These are phyloP conservation scores for Diprion similis DNA, from an alignment of 1,140 invertebrate species.

Conservation along the genomic window DNA sequence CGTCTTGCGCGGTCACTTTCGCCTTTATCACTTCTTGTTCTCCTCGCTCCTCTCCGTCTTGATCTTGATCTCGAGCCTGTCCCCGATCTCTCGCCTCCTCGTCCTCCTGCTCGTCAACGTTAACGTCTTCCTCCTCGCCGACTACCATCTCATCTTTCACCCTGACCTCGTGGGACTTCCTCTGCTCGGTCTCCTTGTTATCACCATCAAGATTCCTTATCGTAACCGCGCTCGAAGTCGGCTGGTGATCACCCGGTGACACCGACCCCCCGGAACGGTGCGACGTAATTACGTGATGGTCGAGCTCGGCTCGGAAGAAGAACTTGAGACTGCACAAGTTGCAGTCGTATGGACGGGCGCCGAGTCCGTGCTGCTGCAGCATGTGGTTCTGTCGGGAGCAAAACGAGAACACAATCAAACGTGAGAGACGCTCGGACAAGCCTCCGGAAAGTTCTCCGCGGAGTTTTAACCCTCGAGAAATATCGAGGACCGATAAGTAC, in stretches of 20 bases:
- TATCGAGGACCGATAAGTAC: background rate
- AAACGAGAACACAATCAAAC: background rate
- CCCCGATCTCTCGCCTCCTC: background rate
- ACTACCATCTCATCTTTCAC: constrained; percentile 32
- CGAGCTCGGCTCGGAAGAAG: constrained; percentile 90
- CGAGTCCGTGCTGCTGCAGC: constrained; percentile 77
- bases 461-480: too few species aligned
- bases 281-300: constrained; percentile 73
- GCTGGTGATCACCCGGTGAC: constrained; percentile 18
- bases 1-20: background rate
- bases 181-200: constrained; percentile 1
- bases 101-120: constrained; percentile 16
- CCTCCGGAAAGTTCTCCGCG: too few species aligned
- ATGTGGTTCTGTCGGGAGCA: constrained; percentile 74
- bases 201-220: background rate
- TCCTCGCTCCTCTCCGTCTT: background rate
- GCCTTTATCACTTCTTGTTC: background rate
- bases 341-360: constrained; percentile 84
- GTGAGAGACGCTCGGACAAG: background rate
- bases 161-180: background rate
- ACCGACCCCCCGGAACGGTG: constrained; percentile 37
- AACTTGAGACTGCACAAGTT: constrained; percentile 82
- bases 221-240: constrained; percentile 11
- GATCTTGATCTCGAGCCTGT: background rate
- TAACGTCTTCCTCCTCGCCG: constrained; percentile 34